Evolutionary conservation across 2,797 vertebrate genomes (phyloP).

Genomic region (Falco peregrinus): DNA sequence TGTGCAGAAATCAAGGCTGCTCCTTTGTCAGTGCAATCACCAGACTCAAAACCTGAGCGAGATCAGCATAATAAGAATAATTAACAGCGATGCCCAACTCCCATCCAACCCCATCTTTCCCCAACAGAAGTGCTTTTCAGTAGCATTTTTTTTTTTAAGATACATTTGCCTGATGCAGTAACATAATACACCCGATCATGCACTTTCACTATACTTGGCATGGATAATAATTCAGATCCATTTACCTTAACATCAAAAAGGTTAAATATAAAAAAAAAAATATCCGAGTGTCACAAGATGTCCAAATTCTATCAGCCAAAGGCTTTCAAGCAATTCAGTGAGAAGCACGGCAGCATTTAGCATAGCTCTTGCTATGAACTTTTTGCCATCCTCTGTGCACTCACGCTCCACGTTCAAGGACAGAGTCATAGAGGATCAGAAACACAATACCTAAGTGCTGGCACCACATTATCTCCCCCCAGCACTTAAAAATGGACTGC

Average conservation of each 20-base stretch:
- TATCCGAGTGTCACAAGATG: background rate
- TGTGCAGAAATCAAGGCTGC: slow-evolving; percentile 27
- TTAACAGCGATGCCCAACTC: background rate
- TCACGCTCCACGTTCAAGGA: background rate
- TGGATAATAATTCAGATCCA: background rate
- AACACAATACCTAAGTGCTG: background rate
- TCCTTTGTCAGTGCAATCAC: background rate
- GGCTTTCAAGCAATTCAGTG: background rate
- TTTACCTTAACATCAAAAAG: background rate
- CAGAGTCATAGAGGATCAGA: background rate
- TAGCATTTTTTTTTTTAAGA: background rate
- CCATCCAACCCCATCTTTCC: background rate
- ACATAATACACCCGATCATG: background rate
- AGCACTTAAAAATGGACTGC: slow-evolving; percentile 17
- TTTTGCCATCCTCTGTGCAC: background rate
- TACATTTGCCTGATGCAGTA: background rate
- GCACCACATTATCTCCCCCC: background rate
- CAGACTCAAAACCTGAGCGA: slow-evolving; percentile 1
- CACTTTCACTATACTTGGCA: background rate
- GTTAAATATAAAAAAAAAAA: background rate
- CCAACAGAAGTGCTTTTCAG: background rate
- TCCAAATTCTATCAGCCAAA: background rate
- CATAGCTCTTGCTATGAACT: background rate
- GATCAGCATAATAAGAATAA: slow-evolving; percentile 12
- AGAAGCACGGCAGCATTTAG: background rate